A percentile compares a stretch with the other conserved stretches of the same genome.
These are phyloP conservation scores for Drosophila gunungcola DNA, from an alignment of 1,140 invertebrate species.

Conservation along the genomic window DNA sequence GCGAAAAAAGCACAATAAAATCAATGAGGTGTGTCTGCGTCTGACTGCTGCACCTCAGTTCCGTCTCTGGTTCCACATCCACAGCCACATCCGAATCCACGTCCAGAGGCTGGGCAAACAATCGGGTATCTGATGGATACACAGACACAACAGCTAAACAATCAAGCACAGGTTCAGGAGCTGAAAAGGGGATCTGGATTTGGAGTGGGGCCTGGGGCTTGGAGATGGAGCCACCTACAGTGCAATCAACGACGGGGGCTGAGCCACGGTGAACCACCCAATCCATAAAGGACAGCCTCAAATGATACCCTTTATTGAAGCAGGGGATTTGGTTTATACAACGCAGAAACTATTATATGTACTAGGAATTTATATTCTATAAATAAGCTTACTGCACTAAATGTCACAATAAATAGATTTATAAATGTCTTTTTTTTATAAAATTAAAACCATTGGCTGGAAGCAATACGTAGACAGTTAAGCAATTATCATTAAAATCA, in stretches of 20 bases:
- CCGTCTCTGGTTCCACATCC: slow-evolving; percentile 7
- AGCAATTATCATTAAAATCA: no score
- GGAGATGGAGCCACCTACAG: slow-evolving; percentile 63
- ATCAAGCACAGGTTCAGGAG: slow-evolving; percentile 68
- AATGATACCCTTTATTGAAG: slow-evolving; percentile 17
- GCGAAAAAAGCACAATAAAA: slow-evolving; percentile 81
- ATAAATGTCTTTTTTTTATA: no score
- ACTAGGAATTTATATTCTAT: no score
- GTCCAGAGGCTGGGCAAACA: slow-evolving; percentile 62
- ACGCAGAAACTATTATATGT: no score
- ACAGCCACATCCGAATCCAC: slow-evolving; percentile 15
- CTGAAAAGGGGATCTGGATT: slow-evolving; percentile 2
- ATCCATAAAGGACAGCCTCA: background rate
- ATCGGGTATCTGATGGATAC: slow-evolving; percentile 64
- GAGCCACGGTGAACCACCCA: slow-evolving; percentile 9
- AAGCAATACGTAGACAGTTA: no score
- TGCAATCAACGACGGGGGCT: slow-evolving; percentile 64
- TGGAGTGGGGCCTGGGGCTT: background rate
- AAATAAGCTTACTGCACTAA: no score
- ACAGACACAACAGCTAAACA: slow-evolving; percentile 73
- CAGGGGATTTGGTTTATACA: background rate
- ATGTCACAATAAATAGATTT: no score
- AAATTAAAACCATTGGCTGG: no score
- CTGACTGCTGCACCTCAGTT: slow-evolving; percentile 63
- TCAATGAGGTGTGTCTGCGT: slow-evolving; percentile 75